Percentiles rank a stretch among this genome's conserved stretches.
phyloP scores from a whole-genome alignment of 2,888 invertebrate genomes.

The Tyria jacobaeae region DNA sequence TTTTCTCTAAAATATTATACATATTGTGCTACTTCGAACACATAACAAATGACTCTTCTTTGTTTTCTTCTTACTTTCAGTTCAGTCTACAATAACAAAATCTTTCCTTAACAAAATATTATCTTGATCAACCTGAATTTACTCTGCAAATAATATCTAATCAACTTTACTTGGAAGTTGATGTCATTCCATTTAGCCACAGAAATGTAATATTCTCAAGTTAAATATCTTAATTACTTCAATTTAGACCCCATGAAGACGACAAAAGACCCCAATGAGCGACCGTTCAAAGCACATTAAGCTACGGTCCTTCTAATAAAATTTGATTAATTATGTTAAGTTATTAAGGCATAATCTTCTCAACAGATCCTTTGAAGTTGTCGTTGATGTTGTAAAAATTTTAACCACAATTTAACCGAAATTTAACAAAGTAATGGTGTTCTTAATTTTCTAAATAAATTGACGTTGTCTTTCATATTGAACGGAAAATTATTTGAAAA shows the following conservation, averaged over 20 bases:
- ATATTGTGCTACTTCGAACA: background rate
- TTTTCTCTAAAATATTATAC: background rate
- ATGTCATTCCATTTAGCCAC: conserved; percentile 39
- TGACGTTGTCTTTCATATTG: background rate
- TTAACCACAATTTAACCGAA: conserved; percentile 22
- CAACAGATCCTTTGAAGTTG: conserved; percentile 35
- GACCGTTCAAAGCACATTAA: conserved; percentile 47
- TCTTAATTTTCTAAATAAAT: background rate
- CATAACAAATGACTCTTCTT: background rate
- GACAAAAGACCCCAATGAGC: conserved; percentile 48
- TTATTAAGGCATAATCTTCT: conserved; percentile 43
- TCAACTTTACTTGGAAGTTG: conserved; percentile 38
- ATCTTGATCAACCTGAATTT: conserved; percentile 13
- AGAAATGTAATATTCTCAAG: conserved; percentile 44
- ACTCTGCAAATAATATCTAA: conserved; percentile 19
- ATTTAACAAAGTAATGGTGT: background rate
- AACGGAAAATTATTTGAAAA: background rate
- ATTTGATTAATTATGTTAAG: conserved; percentile 50
- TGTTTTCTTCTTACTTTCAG: background rate
- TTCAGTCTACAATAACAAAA: conserved; percentile 3
- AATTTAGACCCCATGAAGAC: conserved; percentile 45
- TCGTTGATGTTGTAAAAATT: conserved; percentile 25
- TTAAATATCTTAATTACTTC: conserved; percentile 51
- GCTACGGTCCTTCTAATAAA: conserved; percentile 41
- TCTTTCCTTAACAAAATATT: conserved; percentile 10